Percentiles rank a stretch among this genome's conserved stretches.
Evolutionary conservation across 1,140 invertebrate species (phyloP).

Genomic region (Anoplolepis gracilipes): DNA sequence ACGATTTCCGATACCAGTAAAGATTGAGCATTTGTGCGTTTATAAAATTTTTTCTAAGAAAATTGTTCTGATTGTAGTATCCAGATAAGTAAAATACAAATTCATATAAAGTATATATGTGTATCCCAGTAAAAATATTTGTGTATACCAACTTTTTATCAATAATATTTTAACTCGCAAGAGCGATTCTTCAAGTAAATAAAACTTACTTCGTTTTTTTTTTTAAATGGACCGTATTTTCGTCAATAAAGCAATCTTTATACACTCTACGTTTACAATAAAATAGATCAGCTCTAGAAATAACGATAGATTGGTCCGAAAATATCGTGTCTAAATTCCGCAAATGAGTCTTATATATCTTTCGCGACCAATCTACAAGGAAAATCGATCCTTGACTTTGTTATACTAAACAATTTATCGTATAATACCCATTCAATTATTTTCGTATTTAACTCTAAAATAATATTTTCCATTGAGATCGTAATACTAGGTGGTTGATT

Average conservation of each 20-base stretch:
- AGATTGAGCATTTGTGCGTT: conserved; percentile 41
- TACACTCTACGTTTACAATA: neutral
- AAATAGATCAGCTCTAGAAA: conserved; percentile 42
- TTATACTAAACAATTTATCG: conserved; percentile 63
- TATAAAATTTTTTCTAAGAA: conserved; percentile 29
- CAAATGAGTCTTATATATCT: neutral
- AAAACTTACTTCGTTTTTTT: conserved; percentile 7
- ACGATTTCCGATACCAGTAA: conserved; percentile 24
- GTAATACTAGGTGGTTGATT: conserved; percentile 77
- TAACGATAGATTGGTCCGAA: conserved; percentile 13
- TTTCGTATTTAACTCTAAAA: conserved; percentile 71
- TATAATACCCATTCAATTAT: conserved; percentile 75
- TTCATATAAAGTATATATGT: conserved; percentile 39
- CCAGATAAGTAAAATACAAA: conserved; percentile 44
- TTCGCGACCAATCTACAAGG: conserved; percentile 10
- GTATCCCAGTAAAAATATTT: conserved; percentile 55
- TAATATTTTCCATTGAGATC: conserved; percentile 78
- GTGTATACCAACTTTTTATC: conserved; percentile 36
- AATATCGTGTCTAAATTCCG: conserved; percentile 10
- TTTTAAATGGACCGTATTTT: neutral
- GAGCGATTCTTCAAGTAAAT: conserved; percentile 7
- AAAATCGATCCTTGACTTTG: conserved; percentile 39
- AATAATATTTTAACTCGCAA: conserved; percentile 45
- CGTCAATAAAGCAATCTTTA: conserved; percentile 55
- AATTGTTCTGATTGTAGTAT: neutral